phyloP scores from a whole-genome alignment of 2,113 vertebrate genomes.

The Microtus richardsoni region DNA sequence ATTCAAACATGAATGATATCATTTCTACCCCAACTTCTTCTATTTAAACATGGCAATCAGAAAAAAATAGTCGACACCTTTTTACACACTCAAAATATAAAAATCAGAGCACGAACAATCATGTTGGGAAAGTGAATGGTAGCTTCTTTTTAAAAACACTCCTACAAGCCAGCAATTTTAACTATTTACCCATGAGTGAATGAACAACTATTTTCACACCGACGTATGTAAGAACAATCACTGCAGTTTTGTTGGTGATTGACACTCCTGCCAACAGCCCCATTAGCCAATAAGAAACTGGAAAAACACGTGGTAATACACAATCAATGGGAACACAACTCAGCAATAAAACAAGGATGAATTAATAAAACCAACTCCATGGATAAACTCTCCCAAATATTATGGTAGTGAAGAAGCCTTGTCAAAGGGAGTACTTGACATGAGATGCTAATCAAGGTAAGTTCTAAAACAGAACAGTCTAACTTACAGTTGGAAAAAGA shows the following conservation, averaged over 20 bases:
- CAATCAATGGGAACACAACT: slow-evolving; percentile 14
- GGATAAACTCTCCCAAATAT: slow-evolving; percentile 22
- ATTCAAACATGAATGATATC: slow-evolving; percentile 3
- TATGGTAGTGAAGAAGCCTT: not conserved
- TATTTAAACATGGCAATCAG: slow-evolving; percentile 52
- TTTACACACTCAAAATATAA: slow-evolving; percentile 63
- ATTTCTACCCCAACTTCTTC: slow-evolving; percentile 57
- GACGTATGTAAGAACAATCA: slow-evolving; percentile 49
- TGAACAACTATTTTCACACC: slow-evolving; percentile 18
- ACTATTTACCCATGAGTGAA: slow-evolving; percentile 47
- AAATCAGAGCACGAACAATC: slow-evolving; percentile 34
- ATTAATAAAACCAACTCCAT: not conserved
- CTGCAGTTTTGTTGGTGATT: slow-evolving; percentile 60
- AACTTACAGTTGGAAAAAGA: not conserved
- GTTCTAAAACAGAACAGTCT: slow-evolving; percentile 8
- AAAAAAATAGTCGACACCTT: slow-evolving; percentile 60
- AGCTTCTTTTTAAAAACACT: slow-evolving; percentile 55
- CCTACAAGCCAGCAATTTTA: slow-evolving; percentile 49
- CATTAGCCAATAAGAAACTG: slow-evolving; percentile 26
- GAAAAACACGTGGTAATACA: not conserved
- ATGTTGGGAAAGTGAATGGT: slow-evolving; percentile 41
- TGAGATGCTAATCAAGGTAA: slow-evolving; percentile 18
- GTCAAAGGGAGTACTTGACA: slow-evolving; percentile 7
- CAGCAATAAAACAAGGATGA: not conserved
- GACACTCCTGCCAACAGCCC: slow-evolving; percentile 1